A percentile compares a stretch with the other conserved stretches of the same genome.
phyloP scores from a whole-genome alignment of 2,113 vertebrate species.

The Andinoacara biseriatus region DNA sequence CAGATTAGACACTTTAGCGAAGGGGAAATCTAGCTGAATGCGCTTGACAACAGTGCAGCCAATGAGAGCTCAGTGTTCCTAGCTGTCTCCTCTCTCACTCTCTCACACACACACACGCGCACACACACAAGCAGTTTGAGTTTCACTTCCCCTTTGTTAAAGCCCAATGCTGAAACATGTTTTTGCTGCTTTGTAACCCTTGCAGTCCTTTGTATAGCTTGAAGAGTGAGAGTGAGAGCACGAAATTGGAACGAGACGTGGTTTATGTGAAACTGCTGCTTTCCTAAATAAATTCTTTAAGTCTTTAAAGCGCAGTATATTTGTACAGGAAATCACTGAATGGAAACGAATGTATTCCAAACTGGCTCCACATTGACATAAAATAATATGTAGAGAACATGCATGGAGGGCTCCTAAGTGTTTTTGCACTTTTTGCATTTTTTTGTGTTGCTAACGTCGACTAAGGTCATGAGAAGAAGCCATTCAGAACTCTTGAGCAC shows the following conservation, averaged over 20 bases:
- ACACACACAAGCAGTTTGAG: constrained; percentile 36
- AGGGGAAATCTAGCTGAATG: constrained; percentile 46
- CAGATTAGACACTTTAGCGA: constrained; percentile 41
- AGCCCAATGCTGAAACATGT: constrained; percentile 20
- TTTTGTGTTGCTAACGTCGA: not conserved
- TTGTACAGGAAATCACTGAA: not conserved
- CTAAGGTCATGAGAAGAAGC: not conserved
- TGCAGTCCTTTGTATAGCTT: not conserved
- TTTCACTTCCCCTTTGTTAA: constrained; percentile 71
- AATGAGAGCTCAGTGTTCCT: constrained; percentile 64
- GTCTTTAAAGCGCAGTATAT: not conserved
- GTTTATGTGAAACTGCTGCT: not conserved
- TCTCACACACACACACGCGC: not conserved
- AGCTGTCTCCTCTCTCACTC: constrained; percentile 26
- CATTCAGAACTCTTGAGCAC: not conserved
- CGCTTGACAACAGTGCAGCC: constrained; percentile 70
- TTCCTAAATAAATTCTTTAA: not conserved
- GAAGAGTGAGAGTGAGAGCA: not conserved
- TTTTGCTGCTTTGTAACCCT: not conserved
- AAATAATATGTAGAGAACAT: not conserved
- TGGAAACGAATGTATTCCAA: not conserved
- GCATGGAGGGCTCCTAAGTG: not conserved
- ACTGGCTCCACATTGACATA: not conserved
- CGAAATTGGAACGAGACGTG: not conserved
- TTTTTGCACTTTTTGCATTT: not conserved